These are phyloP conservation scores for Actinopyga echinites DNA, from an alignment of 53 echinoderm and acorn worm species.

Conservation along the genomic window DNA sequence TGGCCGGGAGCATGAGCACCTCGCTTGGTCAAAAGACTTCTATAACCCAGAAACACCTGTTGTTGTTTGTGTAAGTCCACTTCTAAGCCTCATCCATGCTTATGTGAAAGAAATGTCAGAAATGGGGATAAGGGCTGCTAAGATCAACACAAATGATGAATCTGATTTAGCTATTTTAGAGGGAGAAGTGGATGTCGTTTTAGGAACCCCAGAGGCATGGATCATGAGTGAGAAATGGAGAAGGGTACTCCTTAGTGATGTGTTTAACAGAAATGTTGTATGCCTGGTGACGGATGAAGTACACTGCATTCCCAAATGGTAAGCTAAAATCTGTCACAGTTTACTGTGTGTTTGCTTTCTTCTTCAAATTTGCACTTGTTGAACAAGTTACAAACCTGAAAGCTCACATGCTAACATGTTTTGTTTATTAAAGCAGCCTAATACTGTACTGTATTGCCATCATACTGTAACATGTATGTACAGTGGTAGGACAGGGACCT, in stretches of 20 bases:
- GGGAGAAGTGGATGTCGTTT: not conserved
- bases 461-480: no score
- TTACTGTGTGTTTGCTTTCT: no score
- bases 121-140: not conserved
- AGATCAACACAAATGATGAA: not conserved
- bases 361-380: no score
- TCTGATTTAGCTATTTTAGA: not conserved
- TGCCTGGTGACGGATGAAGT: slow-evolving; percentile 21
- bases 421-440: no score
- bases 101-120: not conserved
- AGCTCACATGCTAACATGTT: not conserved
- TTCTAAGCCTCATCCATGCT: not conserved
- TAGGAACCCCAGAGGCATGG: slow-evolving; percentile 6
- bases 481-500: no score
- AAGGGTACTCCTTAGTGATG: not conserved
- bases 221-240: not conserved
- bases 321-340: not conserved
- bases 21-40: no score
- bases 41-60: not conserved
- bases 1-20: not conserved
- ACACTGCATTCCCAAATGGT: slow-evolving; percentile 20
- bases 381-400: slow-evolving; percentile 18
- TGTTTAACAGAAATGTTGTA: not conserved
- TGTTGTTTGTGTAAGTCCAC: not conserved
- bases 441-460: no score